These are phyloP conservation scores for Seira ritae DNA, from an alignment of 2,888 invertebrate genomes.

Conservation along the genomic window DNA sequence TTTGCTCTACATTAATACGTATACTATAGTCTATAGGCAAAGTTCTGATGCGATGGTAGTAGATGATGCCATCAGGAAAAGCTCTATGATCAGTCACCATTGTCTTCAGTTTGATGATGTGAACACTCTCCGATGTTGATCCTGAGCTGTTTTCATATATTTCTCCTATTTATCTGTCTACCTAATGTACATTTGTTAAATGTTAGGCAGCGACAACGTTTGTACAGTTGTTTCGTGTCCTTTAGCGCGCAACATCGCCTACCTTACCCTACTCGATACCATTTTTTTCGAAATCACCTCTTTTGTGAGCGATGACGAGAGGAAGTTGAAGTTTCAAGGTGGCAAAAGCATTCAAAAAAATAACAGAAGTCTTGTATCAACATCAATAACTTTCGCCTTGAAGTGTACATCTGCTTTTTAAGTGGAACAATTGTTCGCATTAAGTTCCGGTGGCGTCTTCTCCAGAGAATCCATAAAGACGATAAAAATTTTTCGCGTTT, in stretches of 20 bases:
- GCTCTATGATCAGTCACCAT: conserved; percentile 12
- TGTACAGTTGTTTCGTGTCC: neutral
- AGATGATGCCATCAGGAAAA: neutral
- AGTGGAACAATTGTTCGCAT: neutral
- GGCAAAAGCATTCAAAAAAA: neutral
- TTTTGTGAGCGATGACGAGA: conserved; percentile 19
- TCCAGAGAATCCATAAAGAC: neutral
- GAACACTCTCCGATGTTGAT: conserved; percentile 9
- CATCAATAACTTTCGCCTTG: neutral
- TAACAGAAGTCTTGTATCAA: neutral
- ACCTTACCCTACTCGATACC: conserved; percentile 13
- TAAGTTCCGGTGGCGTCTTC: neutral
- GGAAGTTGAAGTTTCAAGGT: conserved; percentile 35
- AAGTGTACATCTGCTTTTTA: conserved; percentile 2
- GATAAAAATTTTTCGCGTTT: neutral
- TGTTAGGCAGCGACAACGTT: neutral
- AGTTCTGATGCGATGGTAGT: neutral
- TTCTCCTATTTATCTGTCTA: neutral
- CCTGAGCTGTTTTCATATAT: neutral
- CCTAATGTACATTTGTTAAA: neutral
- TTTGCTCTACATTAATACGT: neutral
- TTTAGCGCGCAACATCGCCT: conserved; percentile 8
- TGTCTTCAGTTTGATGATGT: conserved; percentile 4
- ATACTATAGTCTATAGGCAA: neutral
- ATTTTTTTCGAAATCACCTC: neutral